phyloP scores from a whole-genome alignment of 2,888 invertebrate genomes.

The Brenthis daphne region DNA sequence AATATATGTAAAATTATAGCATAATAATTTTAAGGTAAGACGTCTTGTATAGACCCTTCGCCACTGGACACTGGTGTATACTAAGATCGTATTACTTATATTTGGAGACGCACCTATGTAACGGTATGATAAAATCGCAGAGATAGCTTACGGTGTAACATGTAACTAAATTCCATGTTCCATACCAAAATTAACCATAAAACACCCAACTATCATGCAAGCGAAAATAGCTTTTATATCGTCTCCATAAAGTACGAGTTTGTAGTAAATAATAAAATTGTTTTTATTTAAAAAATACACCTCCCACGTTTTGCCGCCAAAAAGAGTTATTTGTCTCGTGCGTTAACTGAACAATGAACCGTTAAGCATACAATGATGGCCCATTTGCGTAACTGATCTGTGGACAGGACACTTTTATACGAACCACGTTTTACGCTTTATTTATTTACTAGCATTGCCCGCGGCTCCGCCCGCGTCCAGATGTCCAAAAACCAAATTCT shows the following conservation, averaged over 20 bases:
- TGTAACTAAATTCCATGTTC: slow-evolving; percentile 70
- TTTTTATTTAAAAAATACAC: slow-evolving; percentile 52
- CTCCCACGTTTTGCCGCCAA: slow-evolving; percentile 63
- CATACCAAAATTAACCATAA: slow-evolving; percentile 55
- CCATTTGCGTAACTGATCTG: slow-evolving; percentile 46
- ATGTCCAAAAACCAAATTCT: no score
- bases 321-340: slow-evolving; percentile 70
- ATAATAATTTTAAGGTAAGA: no score
- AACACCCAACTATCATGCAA: slow-evolving; percentile 45
- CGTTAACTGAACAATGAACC: slow-evolving; percentile 70
- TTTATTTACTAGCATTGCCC: background rate
- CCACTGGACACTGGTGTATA: no score
- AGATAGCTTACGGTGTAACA: slow-evolving; percentile 53
- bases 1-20: no score
- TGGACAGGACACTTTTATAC: slow-evolving; percentile 29
- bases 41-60: no score
- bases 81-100: background rate
- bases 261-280: slow-evolving; percentile 28
- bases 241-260: slow-evolving; percentile 36
- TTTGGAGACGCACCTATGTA: slow-evolving; percentile 36
- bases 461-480: no score
- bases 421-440: slow-evolving; percentile 4
- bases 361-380: slow-evolving; percentile 64
- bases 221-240: slow-evolving; percentile 39
- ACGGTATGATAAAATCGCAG: slow-evolving; percentile 60